These are phyloP conservation scores for Drosophila parthenogenetica DNA, from an alignment of 2,888 invertebrate genomes.

Conservation along the genomic window DNA sequence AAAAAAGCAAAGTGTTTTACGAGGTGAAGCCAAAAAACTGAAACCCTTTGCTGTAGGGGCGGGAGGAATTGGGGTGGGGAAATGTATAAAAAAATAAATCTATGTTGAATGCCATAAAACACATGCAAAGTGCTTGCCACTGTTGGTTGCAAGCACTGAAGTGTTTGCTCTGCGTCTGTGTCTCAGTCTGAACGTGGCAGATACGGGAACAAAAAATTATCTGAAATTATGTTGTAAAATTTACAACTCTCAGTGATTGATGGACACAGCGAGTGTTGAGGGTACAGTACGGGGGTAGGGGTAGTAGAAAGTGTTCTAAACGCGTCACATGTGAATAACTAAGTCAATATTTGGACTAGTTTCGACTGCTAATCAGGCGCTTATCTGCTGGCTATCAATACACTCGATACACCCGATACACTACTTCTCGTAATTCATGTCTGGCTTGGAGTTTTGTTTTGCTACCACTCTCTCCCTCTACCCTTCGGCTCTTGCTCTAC, in stretches of 20 bases:
- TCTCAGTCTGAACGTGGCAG: conserved; percentile 18
- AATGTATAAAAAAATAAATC: conserved; percentile 55
- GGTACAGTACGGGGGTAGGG: not conserved
- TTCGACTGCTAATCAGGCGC: conserved; percentile 72
- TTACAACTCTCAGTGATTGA: conserved; percentile 64
- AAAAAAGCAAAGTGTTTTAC: conserved; percentile 68
- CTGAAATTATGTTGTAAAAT: conserved; percentile 81
- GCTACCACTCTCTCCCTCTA: conserved; percentile 14
- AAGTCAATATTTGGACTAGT: conserved; percentile 67
- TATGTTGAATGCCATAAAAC: conserved; percentile 69
- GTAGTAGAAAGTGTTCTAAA: conserved; percentile 18
- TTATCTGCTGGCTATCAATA: conserved; percentile 65
- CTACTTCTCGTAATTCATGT: conserved; percentile 60
- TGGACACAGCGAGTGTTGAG: not conserved
- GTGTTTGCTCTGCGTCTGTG: conserved; percentile 35
- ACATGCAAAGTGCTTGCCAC: conserved; percentile 70
- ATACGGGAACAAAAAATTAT: conserved; percentile 61
- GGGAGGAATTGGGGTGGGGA: not conserved
- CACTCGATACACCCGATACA: not conserved
- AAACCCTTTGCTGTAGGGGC: too few species aligned
- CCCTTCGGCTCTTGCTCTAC: too few species aligned
- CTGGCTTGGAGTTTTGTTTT: conserved; percentile 15
- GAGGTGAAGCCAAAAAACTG: conserved; percentile 52
- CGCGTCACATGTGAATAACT: conserved; percentile 77
- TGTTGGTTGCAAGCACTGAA: conserved; percentile 31